phyloP scores from a whole-genome alignment of 2,113 vertebrate species.

The Pangasianodon hypophthalmus region DNA sequence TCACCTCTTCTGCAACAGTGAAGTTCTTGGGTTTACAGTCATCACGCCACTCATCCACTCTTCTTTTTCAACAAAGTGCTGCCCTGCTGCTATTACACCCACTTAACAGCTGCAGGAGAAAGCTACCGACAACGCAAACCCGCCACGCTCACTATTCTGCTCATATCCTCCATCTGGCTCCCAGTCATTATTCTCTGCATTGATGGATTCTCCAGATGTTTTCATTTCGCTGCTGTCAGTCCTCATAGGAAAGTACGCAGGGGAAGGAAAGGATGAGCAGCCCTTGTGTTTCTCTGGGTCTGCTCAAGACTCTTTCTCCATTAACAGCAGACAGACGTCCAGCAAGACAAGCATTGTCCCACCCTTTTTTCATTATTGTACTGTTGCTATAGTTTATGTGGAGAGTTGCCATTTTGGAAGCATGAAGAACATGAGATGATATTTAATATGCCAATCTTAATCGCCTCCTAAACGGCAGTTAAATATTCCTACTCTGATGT shows the following conservation, averaged over 20 bases:
- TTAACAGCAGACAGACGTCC: not conserved
- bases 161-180: conserved; percentile 49
- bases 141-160: conserved; percentile 31
- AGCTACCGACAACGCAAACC: conserved; percentile 36
- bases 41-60: conserved; percentile 4
- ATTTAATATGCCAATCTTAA: not conserved
- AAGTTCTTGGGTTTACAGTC: conserved; percentile 6
- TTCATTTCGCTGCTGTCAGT: conserved; percentile 40
- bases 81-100: conserved; percentile 30
- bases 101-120: conserved; percentile 48
- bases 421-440: conserved; percentile 5
- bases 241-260: conserved; percentile 24
- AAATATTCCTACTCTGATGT: not conserved
- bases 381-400: not conserved
- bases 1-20: conserved; percentile 27
- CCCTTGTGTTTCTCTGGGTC: conserved; percentile 4
- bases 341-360: not conserved
- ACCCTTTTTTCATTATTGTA: conserved; percentile 4
- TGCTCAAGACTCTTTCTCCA: not conserved
- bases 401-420: not conserved
- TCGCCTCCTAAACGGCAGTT: not conserved
- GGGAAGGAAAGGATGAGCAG: conserved; percentile 40
- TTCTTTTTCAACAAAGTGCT: not conserved
- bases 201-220: conserved; percentile 51
- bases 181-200: conserved; percentile 34